Conservation (phyloP, 2,797 vertebrate genomes). For the Notolabrus celidotus region DNA sequence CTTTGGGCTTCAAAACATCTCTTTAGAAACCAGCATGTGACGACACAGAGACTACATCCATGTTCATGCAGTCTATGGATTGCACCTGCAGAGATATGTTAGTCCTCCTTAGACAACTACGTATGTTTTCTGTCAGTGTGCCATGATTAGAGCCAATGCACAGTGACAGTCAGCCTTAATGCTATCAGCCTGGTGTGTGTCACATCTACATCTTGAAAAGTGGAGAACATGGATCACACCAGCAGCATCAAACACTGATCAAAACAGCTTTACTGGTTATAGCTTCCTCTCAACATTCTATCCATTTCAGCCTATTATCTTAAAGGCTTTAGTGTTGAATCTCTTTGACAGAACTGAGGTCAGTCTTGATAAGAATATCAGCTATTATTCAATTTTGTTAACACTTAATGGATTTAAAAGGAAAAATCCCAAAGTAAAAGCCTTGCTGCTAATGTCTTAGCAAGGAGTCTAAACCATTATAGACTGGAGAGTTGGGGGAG, state of each 20-base stretch:
- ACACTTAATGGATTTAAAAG: conserved; percentile 4
- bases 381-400: conserved; percentile 6
- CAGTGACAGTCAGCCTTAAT: conserved; percentile 13
- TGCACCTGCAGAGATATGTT: conserved; percentile 5
- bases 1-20: no score
- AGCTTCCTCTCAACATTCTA: conserved; percentile 1
- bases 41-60: no score
- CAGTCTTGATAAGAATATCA: not conserved
- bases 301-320: not conserved
- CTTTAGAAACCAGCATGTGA: no score
- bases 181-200: not conserved
- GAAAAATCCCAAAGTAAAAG: not conserved
- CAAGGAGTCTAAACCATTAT: conserved; percentile 51
- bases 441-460: conserved; percentile 32
- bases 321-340: not conserved
- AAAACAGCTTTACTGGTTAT: not conserved
- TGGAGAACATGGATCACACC: conserved; percentile 1
- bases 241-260: not conserved
- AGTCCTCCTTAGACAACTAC: conserved; percentile 11
- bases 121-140: conserved; percentile 10
- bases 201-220: conserved; percentile 14
- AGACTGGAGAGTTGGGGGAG: conserved; percentile 57
- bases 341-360: not conserved
- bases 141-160: conserved; percentile 4
- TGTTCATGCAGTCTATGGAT: no score